phyloP scores from a whole-genome alignment of 2,888 invertebrate genomes.

The Erpobdella octoculata region DNA sequence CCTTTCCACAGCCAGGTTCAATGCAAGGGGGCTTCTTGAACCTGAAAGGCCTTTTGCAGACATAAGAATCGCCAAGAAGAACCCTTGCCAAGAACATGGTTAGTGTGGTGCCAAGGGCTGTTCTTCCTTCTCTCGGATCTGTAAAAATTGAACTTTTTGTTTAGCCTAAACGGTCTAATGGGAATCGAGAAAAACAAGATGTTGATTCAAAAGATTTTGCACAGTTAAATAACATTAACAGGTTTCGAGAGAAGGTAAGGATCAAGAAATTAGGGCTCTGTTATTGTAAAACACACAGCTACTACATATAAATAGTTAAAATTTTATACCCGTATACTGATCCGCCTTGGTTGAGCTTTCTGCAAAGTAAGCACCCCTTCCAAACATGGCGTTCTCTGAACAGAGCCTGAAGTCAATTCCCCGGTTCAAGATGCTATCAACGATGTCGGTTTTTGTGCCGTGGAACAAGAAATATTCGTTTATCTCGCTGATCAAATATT shows the following conservation, averaged over 20 bases:
- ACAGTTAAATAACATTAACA: too few relatives aligned
- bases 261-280: too few relatives aligned
- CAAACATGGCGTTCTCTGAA: conserved; percentile 37
- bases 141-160: not conserved
- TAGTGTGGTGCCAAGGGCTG: conserved; percentile 11
- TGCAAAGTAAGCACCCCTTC: conserved; percentile 39
- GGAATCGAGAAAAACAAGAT: not conserved
- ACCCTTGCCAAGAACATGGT: conserved; percentile 27
- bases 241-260: too few relatives aligned
- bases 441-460: conserved; percentile 35
- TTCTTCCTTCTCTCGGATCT: conserved; percentile 19
- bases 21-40: conserved; percentile 23
- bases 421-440: conserved; percentile 22
- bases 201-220: not conserved
- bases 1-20: not conserved
- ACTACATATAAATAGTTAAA: not conserved
- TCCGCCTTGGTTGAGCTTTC: conserved; percentile 43
- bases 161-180: too few relatives aligned
- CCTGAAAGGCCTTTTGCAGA: conserved; percentile 12
- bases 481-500: conserved; percentile 32
- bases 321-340: conserved; percentile 40
- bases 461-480: conserved; percentile 41
- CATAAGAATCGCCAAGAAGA: conserved; percentile 21
- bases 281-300: not conserved
- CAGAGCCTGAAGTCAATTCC: conserved; percentile 39